Evolutionary conservation across 2,797 vertebrate species (phyloP), one percentile per base, ranked within the genome.

Genomic region (Peromyscus attwateri): DNA sequence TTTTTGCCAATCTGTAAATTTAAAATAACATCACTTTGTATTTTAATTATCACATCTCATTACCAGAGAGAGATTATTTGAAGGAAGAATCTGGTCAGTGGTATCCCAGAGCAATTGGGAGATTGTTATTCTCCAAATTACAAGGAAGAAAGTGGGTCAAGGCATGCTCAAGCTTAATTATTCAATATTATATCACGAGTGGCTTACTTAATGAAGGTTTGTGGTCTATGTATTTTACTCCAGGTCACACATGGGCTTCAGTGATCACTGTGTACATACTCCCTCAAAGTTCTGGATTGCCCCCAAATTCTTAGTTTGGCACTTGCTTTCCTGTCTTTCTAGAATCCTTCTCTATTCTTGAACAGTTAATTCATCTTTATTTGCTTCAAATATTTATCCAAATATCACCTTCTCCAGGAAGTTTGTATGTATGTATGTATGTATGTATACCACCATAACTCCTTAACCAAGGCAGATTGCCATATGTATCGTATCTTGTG

Each of bases 1-100:
- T 64, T 34, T 73, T 85, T 77, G 21, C 55, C 49, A 79, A 43
- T 77, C 29, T 94, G n/a, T 40, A 80, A 62, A 83, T 68, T 87
- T 57, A 89, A 89, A 94, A 64, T 68, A 68, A n/a, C 37, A 96
- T 43, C 43, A 81, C 13, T 46, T 89, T 83, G 6, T 68, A 88
- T 87, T 88, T 91, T 66, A 76, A 94, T 92, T 71, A 81, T 3
- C 70, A 73, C 55, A 92, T 96, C 66, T 77, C 66, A 88, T 94
- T 84, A 71, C 13, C 3, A 84, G 12, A 91, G 23, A 49, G 55
- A 94, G 25, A 12, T 94, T 89, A 34, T 85, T 25, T 46, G 83
- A 81, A 83, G 43, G 17, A 17, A 3, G 64, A 91, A 81, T 73
- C 17, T 93, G 40, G 27, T 23, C 70, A 73, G 16, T 57, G 29